phyloP scores from a whole-genome alignment of 2,113 vertebrate species.

The Nannospalax galili region DNA sequence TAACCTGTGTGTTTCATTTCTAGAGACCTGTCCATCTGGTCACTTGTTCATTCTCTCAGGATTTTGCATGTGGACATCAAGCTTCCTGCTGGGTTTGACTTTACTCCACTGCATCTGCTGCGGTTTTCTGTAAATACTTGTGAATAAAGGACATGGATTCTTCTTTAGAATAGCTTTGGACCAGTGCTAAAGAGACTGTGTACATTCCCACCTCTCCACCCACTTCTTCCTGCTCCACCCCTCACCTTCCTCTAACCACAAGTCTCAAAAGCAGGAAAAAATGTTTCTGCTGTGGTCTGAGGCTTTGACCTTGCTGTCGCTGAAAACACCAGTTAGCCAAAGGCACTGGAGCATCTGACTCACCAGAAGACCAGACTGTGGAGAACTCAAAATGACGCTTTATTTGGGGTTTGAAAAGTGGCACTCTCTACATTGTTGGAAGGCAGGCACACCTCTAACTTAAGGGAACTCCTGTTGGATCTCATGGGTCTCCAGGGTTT shows the following conservation, averaged over 20 bases:
- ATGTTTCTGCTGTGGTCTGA: neutral
- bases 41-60: neutral
- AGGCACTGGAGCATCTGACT: constrained; percentile 2
- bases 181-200: neutral
- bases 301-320: neutral
- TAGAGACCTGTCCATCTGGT: neutral
- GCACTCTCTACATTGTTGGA: neutral
- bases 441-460: neutral
- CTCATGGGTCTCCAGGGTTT: neutral
- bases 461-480: neutral
- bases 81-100: constrained; percentile 55
- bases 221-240: constrained; percentile 5
- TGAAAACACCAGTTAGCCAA: neutral
- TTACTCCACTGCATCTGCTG: neutral
- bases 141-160: constrained; percentile 26
- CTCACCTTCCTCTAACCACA: neutral
- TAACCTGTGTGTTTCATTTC: constrained; percentile 51
- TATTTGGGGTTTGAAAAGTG: neutral
- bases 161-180: constrained; percentile 8
- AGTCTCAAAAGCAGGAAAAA: neutral
- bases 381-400: neutral
- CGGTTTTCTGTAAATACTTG: constrained; percentile 46
- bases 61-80: neutral
- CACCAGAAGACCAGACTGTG: neutral
- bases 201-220: neutral